Evolutionary conservation across 2,888 invertebrate genomes (phyloP), one percentile per base, ranked within the genome.

Genomic region (Drosophila recens): DNA sequence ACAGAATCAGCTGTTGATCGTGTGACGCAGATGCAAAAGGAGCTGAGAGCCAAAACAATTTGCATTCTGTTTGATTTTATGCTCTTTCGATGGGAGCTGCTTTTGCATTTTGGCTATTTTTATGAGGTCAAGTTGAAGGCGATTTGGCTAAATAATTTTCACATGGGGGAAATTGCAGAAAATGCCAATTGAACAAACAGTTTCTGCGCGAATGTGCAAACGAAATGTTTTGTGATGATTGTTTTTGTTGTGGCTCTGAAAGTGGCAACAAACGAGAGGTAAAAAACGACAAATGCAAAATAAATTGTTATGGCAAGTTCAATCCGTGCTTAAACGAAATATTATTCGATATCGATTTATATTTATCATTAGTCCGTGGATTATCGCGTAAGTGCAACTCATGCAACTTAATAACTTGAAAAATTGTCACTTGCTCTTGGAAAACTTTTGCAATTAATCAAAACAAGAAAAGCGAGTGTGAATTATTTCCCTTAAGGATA

Each of bases 121-220:
- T 76, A 72, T 79, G 85, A 80, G 89, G 86, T 87, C 91, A 90
- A 90, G 90, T 91, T 89, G 87, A 91, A 89, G 88, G 83, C 72
- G 57, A 59, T 68, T 68, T 75, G 63, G 40, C 49, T 45, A 65
- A 64, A 67, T 65, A 43, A 72, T 49, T 68, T 58, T 63, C 43
- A 42, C 15, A 54, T 48, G 13, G 48, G 43, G 33, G 36, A 56
- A 73, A 70, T 43, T 65, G 52, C 36, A 15, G 40, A 58, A 75
- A 75, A 53, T 61, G 70, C 42, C 67, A 72, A 81, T 59, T 63
- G 46, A 38, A 59, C 30, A 71, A 84, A 75, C 88, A 87, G 90
- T 87, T 85, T 80, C 57, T 42, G 68, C 58, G 72, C 80, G 79
- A 76, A 69, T 85, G 77, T 69, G 27, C 74, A 54, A 74, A 43